phyloP scores from a whole-genome alignment of 2,888 invertebrate species.

The Heliconius ethilla region DNA sequence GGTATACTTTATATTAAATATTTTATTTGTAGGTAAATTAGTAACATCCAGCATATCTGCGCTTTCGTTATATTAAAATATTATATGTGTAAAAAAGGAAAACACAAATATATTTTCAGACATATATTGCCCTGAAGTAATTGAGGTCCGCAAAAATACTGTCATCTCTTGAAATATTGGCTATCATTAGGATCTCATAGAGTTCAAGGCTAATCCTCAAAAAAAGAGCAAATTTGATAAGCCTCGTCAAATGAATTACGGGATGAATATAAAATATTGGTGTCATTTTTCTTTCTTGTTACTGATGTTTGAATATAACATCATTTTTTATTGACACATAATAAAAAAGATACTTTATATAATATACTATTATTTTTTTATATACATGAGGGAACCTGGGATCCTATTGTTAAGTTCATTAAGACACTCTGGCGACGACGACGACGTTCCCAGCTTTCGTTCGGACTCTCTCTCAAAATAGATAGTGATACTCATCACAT shows the following conservation, averaged over 20 bases:
- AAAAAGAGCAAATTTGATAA: conserved; percentile 4
- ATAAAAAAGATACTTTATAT: too few species aligned
- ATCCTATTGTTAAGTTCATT: too few species aligned
- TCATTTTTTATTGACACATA: too few species aligned
- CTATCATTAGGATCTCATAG: conserved; percentile 4
- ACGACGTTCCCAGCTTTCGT: too few species aligned
- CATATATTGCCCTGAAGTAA: background rate
- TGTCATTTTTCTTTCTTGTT: conserved; percentile 8
- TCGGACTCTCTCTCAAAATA: too few species aligned
- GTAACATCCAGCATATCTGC: background rate
- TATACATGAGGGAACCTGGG: too few species aligned
- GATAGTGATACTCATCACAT: too few species aligned
- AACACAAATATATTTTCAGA: conserved; percentile 1
- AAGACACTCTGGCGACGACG: too few species aligned
- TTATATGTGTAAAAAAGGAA: background rate
- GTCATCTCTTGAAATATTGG: conserved; percentile 14
- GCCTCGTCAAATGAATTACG: conserved; percentile 3
- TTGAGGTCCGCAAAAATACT: background rate
- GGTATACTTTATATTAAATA: conserved; percentile 54
- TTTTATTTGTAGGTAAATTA: background rate
- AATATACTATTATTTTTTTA: too few species aligned
- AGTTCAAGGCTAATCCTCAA: conserved; percentile 13
- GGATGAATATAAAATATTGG: background rate
- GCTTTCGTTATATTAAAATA: background rate
- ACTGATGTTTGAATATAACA: too few species aligned